Evolutionary conservation across 1,140 invertebrate genomes (phyloP).

Genomic region (Agrypnia vestita): DNA sequence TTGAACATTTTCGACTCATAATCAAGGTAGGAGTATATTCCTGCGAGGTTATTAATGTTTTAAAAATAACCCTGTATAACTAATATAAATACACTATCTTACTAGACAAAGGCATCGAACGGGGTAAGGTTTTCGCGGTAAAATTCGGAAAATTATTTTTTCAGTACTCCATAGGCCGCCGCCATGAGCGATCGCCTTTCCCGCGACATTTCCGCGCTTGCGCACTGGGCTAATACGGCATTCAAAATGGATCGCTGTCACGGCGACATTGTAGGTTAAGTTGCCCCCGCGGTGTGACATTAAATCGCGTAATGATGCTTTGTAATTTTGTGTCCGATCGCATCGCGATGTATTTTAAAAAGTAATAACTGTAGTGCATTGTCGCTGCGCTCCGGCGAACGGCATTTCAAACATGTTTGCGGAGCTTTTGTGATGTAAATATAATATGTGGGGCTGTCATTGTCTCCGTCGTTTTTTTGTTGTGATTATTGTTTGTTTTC

Average conservation of each 20-base stretch:
- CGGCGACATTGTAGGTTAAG: conserved; percentile 42
- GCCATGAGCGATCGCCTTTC: conserved; percentile 17
- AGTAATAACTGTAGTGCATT: not conserved
- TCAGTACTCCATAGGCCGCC: conserved; percentile 9
- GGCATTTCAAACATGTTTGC: conserved; percentile 4
- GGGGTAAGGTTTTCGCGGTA: conserved; percentile 29
- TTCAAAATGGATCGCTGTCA: conserved; percentile 37
- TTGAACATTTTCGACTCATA: too few species aligned
- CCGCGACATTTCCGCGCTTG: conserved; percentile 20
- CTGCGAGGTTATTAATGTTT: too few species aligned
- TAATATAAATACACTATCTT: too few species aligned
- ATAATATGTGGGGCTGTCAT: conserved; percentile 42
- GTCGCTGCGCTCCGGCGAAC: not conserved
- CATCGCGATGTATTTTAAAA: too few species aligned
- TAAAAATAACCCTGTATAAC: too few species aligned
- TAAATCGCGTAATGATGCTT: not conserved
- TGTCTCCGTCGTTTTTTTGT: conserved; percentile 36
- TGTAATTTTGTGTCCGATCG: too few species aligned
- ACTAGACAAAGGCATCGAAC: too few species aligned
- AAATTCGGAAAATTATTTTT: conserved; percentile 10
- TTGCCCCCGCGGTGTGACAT: not conserved
- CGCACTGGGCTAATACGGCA: not conserved
- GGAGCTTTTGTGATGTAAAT: conserved; percentile 41
- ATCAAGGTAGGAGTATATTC: too few species aligned
- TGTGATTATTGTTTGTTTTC: conserved; percentile 35